phyloP scores from a whole-genome alignment of 2,888 invertebrate species.

The Drosophila nr. fundita region DNA sequence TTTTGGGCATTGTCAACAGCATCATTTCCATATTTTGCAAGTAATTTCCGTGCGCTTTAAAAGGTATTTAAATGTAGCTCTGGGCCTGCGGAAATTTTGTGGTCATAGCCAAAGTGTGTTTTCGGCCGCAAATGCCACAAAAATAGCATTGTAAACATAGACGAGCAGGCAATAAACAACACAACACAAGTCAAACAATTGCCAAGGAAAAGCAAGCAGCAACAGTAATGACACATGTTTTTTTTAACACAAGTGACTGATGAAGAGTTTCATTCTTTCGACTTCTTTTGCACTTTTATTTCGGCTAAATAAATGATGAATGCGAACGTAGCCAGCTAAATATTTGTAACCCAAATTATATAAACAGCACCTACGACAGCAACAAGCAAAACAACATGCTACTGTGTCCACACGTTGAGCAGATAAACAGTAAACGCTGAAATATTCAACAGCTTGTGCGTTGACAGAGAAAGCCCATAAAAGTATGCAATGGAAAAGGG shows the following conservation, averaged over 20 bases:
- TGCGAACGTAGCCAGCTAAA: constrained; percentile 41
- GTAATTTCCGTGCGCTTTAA: constrained; percentile 65
- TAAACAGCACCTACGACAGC: constrained; percentile 37
- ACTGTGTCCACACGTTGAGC: constrained; percentile 21
- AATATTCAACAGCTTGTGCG: constrained; percentile 68
- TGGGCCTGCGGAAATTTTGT: constrained; percentile 54
- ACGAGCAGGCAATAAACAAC: constrained; percentile 12
- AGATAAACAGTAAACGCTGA: constrained; percentile 56
- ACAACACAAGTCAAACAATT: constrained; percentile 36
- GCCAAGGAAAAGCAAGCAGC: constrained; percentile 23
- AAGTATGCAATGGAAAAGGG: constrained; percentile 49
- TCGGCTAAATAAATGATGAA: constrained; percentile 59
- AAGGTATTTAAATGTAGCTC: constrained; percentile 53
- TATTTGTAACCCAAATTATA: constrained; percentile 59
- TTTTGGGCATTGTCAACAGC: constrained; percentile 48
- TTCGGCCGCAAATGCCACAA: constrained; percentile 25
- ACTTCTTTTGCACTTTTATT: constrained; percentile 52
- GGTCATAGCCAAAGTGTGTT: constrained; percentile 28
- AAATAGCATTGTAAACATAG: constrained; percentile 36
- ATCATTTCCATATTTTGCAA: constrained; percentile 35
- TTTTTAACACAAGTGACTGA: constrained; percentile 34
- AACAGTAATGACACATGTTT: constrained; percentile 17
- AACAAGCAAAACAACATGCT: constrained; percentile 3
- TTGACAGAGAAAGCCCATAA: constrained; percentile 37
- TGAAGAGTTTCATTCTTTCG: constrained; percentile 18